Percentiles rank a stretch among this genome's conserved stretches.
These are phyloP conservation scores for Dimorphilus gyrociliatus DNA, from an alignment of 2,888 invertebrate species.

Conservation along the genomic window DNA sequence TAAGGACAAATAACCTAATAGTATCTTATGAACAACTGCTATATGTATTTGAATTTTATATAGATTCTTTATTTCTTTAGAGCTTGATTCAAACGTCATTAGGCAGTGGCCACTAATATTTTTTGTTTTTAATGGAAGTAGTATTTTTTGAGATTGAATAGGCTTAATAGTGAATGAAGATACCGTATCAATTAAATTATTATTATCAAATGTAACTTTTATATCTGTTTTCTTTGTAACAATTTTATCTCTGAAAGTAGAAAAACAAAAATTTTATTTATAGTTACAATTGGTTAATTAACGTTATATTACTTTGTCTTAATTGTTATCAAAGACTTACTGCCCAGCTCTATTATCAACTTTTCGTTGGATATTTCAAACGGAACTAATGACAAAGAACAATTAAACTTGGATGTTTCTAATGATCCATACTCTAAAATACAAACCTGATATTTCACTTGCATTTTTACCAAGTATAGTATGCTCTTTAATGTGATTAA, in stretches of 20 bases:
- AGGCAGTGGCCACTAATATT: slow-evolving; percentile 8
- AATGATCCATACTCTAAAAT: too few species aligned
- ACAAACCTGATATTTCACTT: too few species aligned
- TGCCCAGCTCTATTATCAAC: too few species aligned
- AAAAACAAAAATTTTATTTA: too few species aligned
- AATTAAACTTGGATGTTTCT: too few species aligned
- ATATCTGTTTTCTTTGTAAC: slow-evolving; percentile 4
- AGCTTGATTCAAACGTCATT: slow-evolving; percentile 6
- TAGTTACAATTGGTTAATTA: too few species aligned
- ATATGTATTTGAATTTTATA: slow-evolving; percentile 6
- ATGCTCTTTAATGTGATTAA: too few species aligned
- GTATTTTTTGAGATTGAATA: not conserved
- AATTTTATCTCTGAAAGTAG: slow-evolving; percentile 5
- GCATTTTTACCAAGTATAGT: too few species aligned
- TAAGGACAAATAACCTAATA: slow-evolving; percentile 8
- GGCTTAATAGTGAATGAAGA: slow-evolving; percentile 5
- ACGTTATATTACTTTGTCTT: too few species aligned
- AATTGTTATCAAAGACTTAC: too few species aligned
- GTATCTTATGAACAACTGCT: slow-evolving; percentile 8
- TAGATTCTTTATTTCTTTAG: slow-evolving; percentile 6
- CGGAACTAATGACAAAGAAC: too few species aligned
- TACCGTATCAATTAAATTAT: slow-evolving; percentile 5
- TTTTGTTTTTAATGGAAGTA: slow-evolving; percentile 8
- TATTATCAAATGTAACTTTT: slow-evolving; percentile 6
- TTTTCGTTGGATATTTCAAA: too few species aligned